phyloP scores from a whole-genome alignment of 2,797 vertebrate genomes.

The Lepidocolaptes lacrymiger region DNA sequence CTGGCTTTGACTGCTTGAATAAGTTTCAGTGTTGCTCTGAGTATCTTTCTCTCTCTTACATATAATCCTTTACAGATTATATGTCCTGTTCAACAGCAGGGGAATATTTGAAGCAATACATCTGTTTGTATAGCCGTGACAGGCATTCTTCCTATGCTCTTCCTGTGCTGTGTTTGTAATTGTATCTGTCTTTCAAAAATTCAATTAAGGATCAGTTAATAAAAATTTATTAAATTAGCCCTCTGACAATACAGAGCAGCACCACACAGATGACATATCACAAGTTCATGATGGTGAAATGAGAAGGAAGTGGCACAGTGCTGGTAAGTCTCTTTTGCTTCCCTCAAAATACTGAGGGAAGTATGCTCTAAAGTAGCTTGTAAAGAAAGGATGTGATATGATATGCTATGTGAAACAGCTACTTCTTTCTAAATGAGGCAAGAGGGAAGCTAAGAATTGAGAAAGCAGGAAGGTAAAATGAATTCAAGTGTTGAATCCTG shows the following conservation, averaged over 20 bases:
- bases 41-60: neutral
- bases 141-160: slow-evolving; percentile 44
- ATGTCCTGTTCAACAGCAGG: neutral
- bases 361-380: neutral
- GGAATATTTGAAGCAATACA: slow-evolving; percentile 37
- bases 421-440: neutral
- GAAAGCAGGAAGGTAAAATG: neutral
- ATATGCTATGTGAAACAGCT: neutral
- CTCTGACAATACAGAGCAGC: slow-evolving; percentile 12
- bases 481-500: neutral
- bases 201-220: slow-evolving; percentile 41
- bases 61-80: slow-evolving; percentile 7
- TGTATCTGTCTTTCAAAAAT: slow-evolving; percentile 57
- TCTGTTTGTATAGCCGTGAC: slow-evolving; percentile 35
- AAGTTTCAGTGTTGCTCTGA: neutral
- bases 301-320: neutral
- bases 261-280: neutral
- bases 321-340: neutral
- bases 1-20: neutral
- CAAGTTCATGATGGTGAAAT: neutral
- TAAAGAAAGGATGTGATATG: neutral
- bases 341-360: neutral
- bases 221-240: slow-evolving; percentile 62
- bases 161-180: slow-evolving; percentile 56
- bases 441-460: neutral